Conservation (phyloP, 2,797 vertebrate genomes). For the Syndactyla subalaris region DNA sequence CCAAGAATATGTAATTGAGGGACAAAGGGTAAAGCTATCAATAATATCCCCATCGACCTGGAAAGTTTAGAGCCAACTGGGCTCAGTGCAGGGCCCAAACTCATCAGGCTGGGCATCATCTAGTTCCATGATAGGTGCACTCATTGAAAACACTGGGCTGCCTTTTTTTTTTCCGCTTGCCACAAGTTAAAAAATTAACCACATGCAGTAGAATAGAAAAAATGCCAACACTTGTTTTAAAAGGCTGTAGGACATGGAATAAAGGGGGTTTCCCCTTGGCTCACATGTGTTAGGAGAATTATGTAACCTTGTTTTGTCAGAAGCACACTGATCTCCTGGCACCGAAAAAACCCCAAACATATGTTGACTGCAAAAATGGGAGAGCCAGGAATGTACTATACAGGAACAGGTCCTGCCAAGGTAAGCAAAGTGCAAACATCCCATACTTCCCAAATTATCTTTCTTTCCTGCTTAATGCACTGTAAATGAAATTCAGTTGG, state of each 20-base stretch:
- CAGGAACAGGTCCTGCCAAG: slow-evolving; percentile 29
- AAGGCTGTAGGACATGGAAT: neutral
- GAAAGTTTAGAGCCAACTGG: neutral
- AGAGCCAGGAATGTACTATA: neutral
- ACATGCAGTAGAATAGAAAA: neutral
- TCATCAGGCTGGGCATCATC: neutral
- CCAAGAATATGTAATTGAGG: neutral
- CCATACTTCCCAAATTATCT: slow-evolving; percentile 54
- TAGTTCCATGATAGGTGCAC: neutral
- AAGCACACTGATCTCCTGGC: neutral
- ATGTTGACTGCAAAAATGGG: neutral
- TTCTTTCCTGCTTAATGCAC: slow-evolving; percentile 61
- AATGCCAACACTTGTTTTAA: neutral
- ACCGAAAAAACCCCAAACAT: neutral
- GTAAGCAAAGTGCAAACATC: slow-evolving; percentile 22
- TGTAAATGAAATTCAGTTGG: slow-evolving; percentile 50
- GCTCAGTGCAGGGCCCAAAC: neutral
- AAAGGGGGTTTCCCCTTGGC: neutral
- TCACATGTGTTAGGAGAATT: neutral
- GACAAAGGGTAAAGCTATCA: neutral
- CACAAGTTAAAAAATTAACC: neutral
- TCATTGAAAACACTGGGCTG: neutral
- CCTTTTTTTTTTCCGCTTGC: neutral
- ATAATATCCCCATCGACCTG: neutral
- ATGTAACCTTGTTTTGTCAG: neutral